Base-by-base conservation (phyloP, 2,113 vertebrate genomes). In the Turdus rufiventris region DNA sequence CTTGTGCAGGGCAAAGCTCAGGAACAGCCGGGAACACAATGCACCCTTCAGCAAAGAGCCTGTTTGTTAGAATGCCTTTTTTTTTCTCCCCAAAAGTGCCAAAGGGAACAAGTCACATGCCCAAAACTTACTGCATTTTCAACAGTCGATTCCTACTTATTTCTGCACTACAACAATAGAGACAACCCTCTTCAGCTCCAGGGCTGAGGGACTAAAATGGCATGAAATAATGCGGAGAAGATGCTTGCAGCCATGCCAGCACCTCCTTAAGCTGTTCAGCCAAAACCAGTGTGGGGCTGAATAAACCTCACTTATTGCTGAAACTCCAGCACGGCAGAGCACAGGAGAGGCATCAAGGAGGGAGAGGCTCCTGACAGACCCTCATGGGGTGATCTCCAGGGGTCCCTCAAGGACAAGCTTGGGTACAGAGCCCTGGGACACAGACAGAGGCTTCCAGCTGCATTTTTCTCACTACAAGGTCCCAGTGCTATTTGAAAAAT, bases 401-500 rank as follows among this genome's bases (percentile, higher is more conserved):
- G 77, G 38, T 85, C 14, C 31, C 61, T 58, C 1, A 2, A 92
- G 89, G 79, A 85, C 50, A 93, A 68, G 43, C 18, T 56, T 2
- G 1, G 50, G 65, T 6, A 1, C 3, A 6, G 51, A 18, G 25
- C 40, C 18, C 10, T 6, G 8, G 58, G 73, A 78, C 14, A 20
- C 31, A 86, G 88, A 42, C 38, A 66, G 76, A 79, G 33, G 28
- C n/a, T 66, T 42, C 60, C 89, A 42, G 51, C 47, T 85, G 54
- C 47, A 8, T 66, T 89, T 76, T 92, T 91, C 87, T 94, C 81
- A 51, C 85, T 79, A 66, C 4, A 5, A 85, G 84, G 91, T 84
- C 87, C 33, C 58, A 88, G 15, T 0, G 8, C 67, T 96, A 96
- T 95, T 95, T 85, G 78, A 96, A 95, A 93, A 93, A 96, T 95